Base-by-base conservation (phyloP, 2,888 invertebrate species). In the Nomada fabriciana region DNA sequence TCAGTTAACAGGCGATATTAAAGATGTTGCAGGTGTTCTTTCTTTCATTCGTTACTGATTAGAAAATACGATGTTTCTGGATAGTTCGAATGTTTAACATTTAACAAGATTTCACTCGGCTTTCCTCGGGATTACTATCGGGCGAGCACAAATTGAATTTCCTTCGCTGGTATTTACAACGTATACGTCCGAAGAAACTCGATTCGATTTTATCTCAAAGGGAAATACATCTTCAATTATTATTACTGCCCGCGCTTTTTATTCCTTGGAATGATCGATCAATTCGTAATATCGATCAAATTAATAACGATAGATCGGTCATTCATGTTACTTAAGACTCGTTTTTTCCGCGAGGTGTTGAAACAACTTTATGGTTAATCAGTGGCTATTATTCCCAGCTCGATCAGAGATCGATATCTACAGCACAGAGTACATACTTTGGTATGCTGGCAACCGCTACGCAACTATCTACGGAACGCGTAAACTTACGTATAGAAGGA, bases 401-500 rank as follows among this genome's bases (percentile, higher is more conserved):
- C 42, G 61, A 77, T 70, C 75, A 47, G 47, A 84, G 80, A 85
- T 85, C 77, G 69, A 78, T 81, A 85, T 85, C 80, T 61, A 2
- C 3, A 47, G 25, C 23, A 47, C 29, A 61, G 20, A 52, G 52
- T 71, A 43, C 50, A 29, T 71, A 29, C 53, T 29, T 65, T 10
- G 60, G 76, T 59, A 76, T 68, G 72, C 50, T 63, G 65, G 42
- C 71, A 67, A 52, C 50, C 52, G 60, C 82, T 57, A 50, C 78
- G 78, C 77, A 80, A 85, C 80, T 80, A 85, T 81, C 72, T 72
- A 57, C 29, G 81, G 79, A 77, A 82, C 82, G 84, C 80, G 80
- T 81, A 73, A 74, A 72, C 61, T 50, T 74, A 72, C 72, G 76
- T 80, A 80, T 57, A 74, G 59, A 36, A 64, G 78, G 74, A 82